Evolutionary conservation across 2,888 invertebrate species (phyloP).

Genomic region (Ametastegia equiseti): DNA sequence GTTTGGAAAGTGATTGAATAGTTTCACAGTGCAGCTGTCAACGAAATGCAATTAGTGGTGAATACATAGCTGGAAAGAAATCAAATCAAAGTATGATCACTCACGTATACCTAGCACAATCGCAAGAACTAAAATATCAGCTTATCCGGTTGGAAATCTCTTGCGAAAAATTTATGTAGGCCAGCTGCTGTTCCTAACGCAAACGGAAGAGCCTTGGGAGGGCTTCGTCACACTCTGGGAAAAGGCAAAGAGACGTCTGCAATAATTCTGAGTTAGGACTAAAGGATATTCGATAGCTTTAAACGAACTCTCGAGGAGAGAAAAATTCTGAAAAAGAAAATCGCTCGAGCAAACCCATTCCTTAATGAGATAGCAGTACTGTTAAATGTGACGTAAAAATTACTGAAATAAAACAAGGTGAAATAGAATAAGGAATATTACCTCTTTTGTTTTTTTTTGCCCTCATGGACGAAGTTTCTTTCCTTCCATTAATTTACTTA

Average conservation of each 20-base stretch:
- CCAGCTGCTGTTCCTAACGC: constrained; percentile 19
- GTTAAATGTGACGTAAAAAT: not conserved
- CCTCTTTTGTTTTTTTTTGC: not conserved
- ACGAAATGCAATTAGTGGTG: no score
- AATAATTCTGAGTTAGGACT: constrained; percentile 27
- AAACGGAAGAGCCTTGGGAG: constrained; percentile 28
- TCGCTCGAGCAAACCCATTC: not conserved
- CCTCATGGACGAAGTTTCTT: not conserved
- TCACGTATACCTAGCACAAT: not conserved
- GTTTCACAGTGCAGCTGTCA: no score
- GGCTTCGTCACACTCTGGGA: constrained; percentile 37
- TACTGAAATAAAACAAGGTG: not conserved
- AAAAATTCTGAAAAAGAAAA: constrained; percentile 9
- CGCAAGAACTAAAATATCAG: not conserved
- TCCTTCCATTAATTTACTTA: not conserved
- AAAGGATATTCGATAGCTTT: constrained; percentile 28
- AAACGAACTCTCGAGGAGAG: constrained; percentile 1
- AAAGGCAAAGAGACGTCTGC: constrained; percentile 37
- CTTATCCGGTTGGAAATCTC: not conserved
- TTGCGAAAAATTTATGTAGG: constrained; percentile 26
- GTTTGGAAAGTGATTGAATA: not conserved
- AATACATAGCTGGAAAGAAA: not conserved
- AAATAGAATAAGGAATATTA: not conserved
- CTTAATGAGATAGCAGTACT: not conserved
- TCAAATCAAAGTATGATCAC: not conserved